These are phyloP conservation scores for Paguma larvata DNA, from an alignment of 2,797 vertebrate species.

Conservation along the genomic window DNA sequence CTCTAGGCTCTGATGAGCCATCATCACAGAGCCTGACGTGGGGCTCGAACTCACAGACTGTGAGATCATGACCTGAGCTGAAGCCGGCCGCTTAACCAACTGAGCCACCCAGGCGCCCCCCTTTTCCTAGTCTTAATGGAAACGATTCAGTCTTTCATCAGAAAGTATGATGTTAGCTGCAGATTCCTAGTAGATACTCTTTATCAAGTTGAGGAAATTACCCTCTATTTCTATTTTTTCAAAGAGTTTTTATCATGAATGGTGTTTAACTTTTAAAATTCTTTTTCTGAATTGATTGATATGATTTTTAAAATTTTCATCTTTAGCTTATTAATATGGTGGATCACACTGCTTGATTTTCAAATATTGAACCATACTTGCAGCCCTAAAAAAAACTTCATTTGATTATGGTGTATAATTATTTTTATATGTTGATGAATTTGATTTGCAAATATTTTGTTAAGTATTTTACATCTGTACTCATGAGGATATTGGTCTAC, in stretches of 20 bases:
- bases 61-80: no score
- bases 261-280: constrained; percentile 10
- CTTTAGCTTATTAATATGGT: not conserved
- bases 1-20: no score
- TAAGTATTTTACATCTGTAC: not conserved
- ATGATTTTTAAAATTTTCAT: not conserved
- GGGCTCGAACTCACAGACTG: no score
- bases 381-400: not conserved
- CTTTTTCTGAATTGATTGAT: not conserved
- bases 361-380: not conserved
- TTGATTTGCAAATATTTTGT: not conserved
- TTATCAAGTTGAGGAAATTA: constrained; percentile 1
- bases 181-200: not conserved
- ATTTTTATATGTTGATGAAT: not conserved
- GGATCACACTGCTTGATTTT: not conserved
- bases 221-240: not conserved
- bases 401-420: not conserved
- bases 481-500: not conserved
- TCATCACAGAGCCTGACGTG: no score
- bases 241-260: not conserved
- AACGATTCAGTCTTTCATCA: not conserved
- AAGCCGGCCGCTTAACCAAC: no score
- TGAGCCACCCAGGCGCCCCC: no score
- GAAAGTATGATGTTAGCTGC: not conserved
- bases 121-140: not conserved